Evolutionary conservation across 2,888 invertebrate species (phyloP).

Genomic region (Epirrhoe alternata): DNA sequence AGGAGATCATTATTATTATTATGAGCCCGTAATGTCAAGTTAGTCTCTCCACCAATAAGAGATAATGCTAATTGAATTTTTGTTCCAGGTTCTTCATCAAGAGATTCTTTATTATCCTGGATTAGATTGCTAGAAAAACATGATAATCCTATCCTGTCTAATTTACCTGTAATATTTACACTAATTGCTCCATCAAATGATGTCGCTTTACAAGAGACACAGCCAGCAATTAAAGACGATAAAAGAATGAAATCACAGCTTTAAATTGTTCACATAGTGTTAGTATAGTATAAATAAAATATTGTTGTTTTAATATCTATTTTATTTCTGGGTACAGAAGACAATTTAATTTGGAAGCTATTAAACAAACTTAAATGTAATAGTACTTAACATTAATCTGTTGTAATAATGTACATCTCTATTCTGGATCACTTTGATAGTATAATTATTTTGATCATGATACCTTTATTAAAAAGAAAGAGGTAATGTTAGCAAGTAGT

Average conservation of each 20-base stretch:
- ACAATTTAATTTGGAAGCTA: neutral
- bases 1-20: no score
- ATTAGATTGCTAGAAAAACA: constrained; percentile 91
- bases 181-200: constrained; percentile 87
- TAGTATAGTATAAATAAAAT: constrained; percentile 31
- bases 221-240: constrained; percentile 54
- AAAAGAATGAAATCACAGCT: constrained; percentile 37
- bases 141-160: constrained; percentile 89
- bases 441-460: no score
- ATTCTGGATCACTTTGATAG: no score
- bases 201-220: constrained; percentile 66
- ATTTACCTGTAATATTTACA: constrained; percentile 94
- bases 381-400: neutral
- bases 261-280: neutral
- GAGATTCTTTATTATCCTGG: constrained; percentile 97
- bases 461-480: no score
- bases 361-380: neutral
- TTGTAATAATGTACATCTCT: neutral
- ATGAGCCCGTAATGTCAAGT: no score
- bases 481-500: no score
- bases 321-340: constrained; percentile 19
- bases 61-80: constrained; percentile 4
- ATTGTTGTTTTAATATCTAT: constrained; percentile 32
- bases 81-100: constrained; percentile 90
- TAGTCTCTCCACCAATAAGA: no score